phyloP scores from a whole-genome alignment of 2,888 invertebrate genomes.

The Erebia epiphron region DNA sequence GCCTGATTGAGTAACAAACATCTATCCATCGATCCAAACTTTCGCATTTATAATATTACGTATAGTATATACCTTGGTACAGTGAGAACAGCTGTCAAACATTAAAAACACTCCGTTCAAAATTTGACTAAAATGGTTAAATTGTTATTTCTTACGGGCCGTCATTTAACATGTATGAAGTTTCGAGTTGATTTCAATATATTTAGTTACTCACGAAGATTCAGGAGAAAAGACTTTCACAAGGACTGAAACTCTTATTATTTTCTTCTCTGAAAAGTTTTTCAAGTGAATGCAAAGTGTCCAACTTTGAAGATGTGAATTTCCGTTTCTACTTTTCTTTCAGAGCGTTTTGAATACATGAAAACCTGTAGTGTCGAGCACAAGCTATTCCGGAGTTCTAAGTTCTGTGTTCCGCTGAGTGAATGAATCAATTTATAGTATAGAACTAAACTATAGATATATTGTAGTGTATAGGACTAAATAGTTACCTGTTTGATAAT shows the following conservation, averaged over 20 bases:
- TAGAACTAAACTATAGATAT: too few species aligned
- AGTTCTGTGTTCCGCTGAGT: too few species aligned
- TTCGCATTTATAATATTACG: too few species aligned
- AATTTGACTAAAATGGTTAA: too few species aligned
- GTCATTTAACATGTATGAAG: slow-evolving; percentile 25
- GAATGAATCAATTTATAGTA: not conserved
- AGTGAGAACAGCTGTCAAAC: too few species aligned
- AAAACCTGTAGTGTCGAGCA: not conserved
- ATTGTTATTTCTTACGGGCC: not conserved
- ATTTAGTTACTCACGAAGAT: slow-evolving; percentile 11
- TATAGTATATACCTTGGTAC: too few species aligned
- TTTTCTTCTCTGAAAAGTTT: slow-evolving; percentile 7
- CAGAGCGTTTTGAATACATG: not conserved
- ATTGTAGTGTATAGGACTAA: too few species aligned
- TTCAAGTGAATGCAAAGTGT: slow-evolving; percentile 9
- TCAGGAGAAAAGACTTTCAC: slow-evolving; percentile 20
- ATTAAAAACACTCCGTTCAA: too few species aligned
- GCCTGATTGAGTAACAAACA: too few species aligned
- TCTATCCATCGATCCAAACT: too few species aligned
- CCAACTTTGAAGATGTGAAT: slow-evolving; percentile 3
- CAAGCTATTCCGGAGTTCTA: too few species aligned
- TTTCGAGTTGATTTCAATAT: slow-evolving; percentile 24
- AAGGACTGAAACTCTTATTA: slow-evolving; percentile 4
- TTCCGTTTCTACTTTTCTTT: not conserved
- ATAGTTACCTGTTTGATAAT: too few species aligned